Evolutionary conservation across 2,797 vertebrate species (phyloP), one percentile per base, ranked within the genome.

Genomic region (Chelonia mydas): DNA sequence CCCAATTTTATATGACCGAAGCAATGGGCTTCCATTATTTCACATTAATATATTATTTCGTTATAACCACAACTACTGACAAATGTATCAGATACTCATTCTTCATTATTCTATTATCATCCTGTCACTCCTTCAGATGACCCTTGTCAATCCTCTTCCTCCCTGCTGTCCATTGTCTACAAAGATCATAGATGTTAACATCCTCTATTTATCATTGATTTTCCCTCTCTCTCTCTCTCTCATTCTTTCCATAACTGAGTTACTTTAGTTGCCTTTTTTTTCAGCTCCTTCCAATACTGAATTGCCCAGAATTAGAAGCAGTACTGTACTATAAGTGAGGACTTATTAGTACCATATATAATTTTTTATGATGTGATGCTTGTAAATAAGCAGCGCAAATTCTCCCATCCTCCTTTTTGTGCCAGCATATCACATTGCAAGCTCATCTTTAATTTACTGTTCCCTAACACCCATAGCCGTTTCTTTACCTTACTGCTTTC

Each of bases 261-360:
- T 2, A 10, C 3, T 0, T n/a, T 0, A 19, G 50, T 1, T 1
- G 12, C 41, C 78, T 47, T 0, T 2, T 4, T n/a, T 12, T 41
- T 31, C 11, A 12, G 1, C 3, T 11, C 31, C n/a, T 2, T 8
- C 21, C n/a, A 6, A 1, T 2, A 3, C 23, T 41, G 65, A 72
- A 72, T 72, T 72, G 21, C 19, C 21, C n/a, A 72, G 37, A 72
- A 72, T 72, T 72, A 41, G 68, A 72, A 72, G n/a, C 8, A 68
- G n/a, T 68, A 37, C 37, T 68, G n/a, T 68, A 68, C 33, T 68
- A n/a, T 19, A n/a, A 17, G 31, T 65, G 15, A 65, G 33, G 31
- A 17, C 17, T 68, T 72, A 6, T 16, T 61, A 28, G 27, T n/a
- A 41, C 21, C 72, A 11, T 41, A 72, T 41, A 72, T 21, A 23